These are phyloP conservation scores for Rugalucina vietnamica DNA, from an alignment of 2,888 invertebrate genomes.

Conservation along the genomic window DNA sequence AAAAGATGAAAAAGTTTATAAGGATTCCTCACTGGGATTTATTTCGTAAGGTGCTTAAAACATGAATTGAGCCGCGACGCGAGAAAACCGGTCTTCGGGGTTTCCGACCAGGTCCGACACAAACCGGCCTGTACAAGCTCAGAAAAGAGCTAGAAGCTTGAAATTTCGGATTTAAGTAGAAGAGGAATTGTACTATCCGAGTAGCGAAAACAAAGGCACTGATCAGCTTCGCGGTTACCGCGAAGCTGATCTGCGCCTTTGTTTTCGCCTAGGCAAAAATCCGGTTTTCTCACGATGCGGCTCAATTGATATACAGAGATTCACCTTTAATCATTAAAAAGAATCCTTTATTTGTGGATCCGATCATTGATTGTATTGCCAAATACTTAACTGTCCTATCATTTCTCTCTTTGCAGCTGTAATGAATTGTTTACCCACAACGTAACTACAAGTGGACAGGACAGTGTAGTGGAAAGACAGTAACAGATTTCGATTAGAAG, in stretches of 20 bases:
- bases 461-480: not conserved
- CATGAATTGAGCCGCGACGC: not conserved
- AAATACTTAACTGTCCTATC: not conserved
- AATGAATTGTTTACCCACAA: not conserved
- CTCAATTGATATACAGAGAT: too few species aligned
- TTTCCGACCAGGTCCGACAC: too few species aligned
- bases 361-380: not conserved
- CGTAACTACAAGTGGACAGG: not conserved
- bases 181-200: too few species aligned
- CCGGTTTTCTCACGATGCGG: too few species aligned
- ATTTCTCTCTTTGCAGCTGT: not conserved
- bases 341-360: not conserved
- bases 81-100: too few species aligned
- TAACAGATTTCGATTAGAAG: not conserved
- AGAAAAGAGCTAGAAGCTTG: too few species aligned
- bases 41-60: slow-evolving; percentile 46
- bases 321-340: not conserved
- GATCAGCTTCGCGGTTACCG: too few species aligned
- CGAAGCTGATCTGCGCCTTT: too few species aligned
- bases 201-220: too few species aligned
- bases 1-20: not conserved
- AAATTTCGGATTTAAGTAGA: too few species aligned
- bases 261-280: too few species aligned
- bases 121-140: too few species aligned
- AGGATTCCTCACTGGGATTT: slow-evolving; percentile 32